These are phyloP conservation scores for Hafferia zeledoni DNA, from an alignment of 2,797 vertebrate genomes.

Conservation along the genomic window DNA sequence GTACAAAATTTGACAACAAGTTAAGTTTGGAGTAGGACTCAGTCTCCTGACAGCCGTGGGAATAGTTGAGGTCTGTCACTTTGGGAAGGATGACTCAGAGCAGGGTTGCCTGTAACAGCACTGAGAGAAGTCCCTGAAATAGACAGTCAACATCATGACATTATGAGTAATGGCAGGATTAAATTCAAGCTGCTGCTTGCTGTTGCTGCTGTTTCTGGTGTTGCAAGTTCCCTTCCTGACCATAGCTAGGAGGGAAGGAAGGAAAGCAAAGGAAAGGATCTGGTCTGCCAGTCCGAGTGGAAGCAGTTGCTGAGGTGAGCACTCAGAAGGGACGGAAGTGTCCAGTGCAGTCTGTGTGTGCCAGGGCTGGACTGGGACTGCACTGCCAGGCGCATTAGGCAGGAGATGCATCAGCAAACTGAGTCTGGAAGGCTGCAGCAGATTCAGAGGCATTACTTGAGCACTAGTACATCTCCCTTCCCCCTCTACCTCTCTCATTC, in stretches of 20 bases:
- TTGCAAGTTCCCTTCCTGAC: background rate
- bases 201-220: background rate
- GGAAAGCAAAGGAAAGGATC: background rate
- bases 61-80: background rate
- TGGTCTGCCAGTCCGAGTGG: background rate
- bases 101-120: background rate
- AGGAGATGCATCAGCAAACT: background rate
- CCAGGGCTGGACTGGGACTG: background rate
- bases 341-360: background rate
- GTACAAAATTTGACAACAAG: background rate
- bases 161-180: background rate
- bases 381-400: background rate
- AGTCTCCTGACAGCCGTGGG: background rate
- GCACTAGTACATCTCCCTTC: background rate
- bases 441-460: background rate
- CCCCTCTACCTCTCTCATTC: background rate
- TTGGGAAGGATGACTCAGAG: background rate
- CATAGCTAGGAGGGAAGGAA: background rate
- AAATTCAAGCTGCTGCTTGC: background rate
- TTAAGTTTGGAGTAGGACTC: background rate
- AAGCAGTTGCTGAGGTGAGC: background rate
- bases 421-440: background rate
- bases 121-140: background rate
- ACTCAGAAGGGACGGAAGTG: background rate
- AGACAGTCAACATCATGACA: background rate